Percentiles rank a stretch among this genome's conserved stretches.
phyloP scores from a whole-genome alignment of 2,797 vertebrate genomes.

The Sebastes trivittatus region DNA sequence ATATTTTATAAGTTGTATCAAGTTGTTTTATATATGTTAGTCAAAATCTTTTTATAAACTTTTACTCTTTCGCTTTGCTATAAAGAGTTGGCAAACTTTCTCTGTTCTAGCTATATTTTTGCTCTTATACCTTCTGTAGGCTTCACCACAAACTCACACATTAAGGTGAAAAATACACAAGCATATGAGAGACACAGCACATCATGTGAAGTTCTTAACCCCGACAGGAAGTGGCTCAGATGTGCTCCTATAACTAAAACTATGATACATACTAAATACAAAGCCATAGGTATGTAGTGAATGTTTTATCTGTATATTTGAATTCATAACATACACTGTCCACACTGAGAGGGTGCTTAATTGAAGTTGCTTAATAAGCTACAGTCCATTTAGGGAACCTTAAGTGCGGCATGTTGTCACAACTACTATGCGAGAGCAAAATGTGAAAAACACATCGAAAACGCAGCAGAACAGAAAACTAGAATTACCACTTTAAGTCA shows the following conservation, averaged over 20 bases:
- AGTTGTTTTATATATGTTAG: background rate
- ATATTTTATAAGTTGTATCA: background rate
- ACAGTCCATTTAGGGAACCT: background rate
- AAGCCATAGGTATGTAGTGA: background rate
- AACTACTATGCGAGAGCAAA: background rate
- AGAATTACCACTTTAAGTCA: too few relatives aligned
- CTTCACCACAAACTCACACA: background rate
- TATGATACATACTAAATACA: background rate
- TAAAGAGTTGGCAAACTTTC: background rate
- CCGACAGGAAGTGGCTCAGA: conserved; percentile 22
- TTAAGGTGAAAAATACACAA: too few relatives aligned
- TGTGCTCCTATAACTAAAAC: background rate
- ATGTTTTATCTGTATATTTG: background rate
- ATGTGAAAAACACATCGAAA: background rate
- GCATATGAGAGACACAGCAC: background rate
- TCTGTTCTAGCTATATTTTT: background rate
- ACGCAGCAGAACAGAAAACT: background rate
- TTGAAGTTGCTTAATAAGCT: background rate
- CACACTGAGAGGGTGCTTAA: background rate
- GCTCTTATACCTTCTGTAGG: background rate
- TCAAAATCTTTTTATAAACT: background rate
- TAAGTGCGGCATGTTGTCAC: background rate
- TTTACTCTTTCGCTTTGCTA: background rate
- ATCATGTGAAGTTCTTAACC: conserved; percentile 10
- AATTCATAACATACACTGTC: background rate